A percentile compares a stretch with the other conserved stretches of the same genome.
Evolutionary conservation across 2,113 vertebrate genomes (phyloP).

Genomic region (Plotosus lineatus): DNA sequence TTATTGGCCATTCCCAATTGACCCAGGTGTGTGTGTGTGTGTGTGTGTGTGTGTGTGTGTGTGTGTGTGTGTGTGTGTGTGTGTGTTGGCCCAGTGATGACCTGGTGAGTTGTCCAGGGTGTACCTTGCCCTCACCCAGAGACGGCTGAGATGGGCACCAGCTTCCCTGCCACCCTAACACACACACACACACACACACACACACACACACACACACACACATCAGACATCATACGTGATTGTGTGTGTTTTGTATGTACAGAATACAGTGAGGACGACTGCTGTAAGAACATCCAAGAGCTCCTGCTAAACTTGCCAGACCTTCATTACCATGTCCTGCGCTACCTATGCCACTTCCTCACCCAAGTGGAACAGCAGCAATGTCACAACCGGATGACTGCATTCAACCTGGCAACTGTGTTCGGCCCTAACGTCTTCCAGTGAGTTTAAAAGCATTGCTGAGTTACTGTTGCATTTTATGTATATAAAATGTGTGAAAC

Average conservation of each 20-base stretch:
- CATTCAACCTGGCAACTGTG: slow-evolving; percentile 86
- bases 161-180: too few relatives aligned
- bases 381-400: slow-evolving; percentile 82
- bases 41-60: too few relatives aligned
- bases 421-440: slow-evolving; percentile 91
- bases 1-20: too few relatives aligned
- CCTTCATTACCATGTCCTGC: slow-evolving; percentile 80
- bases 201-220: too few relatives aligned
- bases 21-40: too few relatives aligned
- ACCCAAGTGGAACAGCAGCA: slow-evolving; percentile 81
- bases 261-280: slow-evolving; percentile 66
- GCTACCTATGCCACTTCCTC: slow-evolving; percentile 87
- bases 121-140: too few relatives aligned
- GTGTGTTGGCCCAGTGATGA: too few relatives aligned
- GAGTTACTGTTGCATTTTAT: neutral
- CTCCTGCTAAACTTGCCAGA: slow-evolving; percentile 82
- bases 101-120: too few relatives aligned
- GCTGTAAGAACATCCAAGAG: slow-evolving; percentile 72
- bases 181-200: too few relatives aligned
- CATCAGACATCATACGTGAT: neutral
- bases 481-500: too few relatives aligned
- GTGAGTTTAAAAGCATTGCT: slow-evolving; percentile 74
- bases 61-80: too few relatives aligned
- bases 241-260: slow-evolving; percentile 26
- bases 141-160: too few relatives aligned